Conservation (phyloP, 2,113 vertebrate species). For the Vidua macroura region DNA sequence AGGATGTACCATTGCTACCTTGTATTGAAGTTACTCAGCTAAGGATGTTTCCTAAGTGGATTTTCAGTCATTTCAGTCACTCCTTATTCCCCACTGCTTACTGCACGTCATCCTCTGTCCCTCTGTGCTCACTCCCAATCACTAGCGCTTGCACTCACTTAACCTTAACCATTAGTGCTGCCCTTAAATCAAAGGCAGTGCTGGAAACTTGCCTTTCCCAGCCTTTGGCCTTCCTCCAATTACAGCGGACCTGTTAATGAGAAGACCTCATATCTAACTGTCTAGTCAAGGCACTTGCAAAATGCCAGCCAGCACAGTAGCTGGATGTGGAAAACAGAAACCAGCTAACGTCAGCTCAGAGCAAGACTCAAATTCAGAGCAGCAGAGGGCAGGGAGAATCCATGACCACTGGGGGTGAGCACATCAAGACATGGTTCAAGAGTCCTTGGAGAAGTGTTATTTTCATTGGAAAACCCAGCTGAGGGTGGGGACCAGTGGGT, state of each 20-base stretch:
- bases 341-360: not conserved
- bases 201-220: constrained; percentile 19
- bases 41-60: not conserved
- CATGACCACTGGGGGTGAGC: fast-evolving
- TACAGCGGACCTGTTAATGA: constrained; percentile 34
- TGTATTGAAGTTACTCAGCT: not conserved
- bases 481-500: not conserved
- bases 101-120: not conserved
- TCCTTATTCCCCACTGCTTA: not conserved
- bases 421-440: not conserved
- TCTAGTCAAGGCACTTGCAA: constrained; percentile 38
- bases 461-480: not conserved
- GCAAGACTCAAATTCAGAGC: not conserved
- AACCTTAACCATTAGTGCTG: not conserved
- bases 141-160: not conserved
- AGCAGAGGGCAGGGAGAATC: not conserved
- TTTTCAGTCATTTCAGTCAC: not conserved
- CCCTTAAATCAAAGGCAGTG: constrained; percentile 8
- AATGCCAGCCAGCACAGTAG: constrained; percentile 62
- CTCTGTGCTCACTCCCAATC: not conserved
- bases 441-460: fast-evolving
- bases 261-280: constrained; percentile 13
- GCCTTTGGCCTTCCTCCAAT: constrained; percentile 36
- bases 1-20: not conserved
- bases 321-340: constrained; percentile 38